Evolutionary conservation across 2,797 vertebrate genomes (phyloP), one percentile per base, ranked within the genome.

Genomic region (Coilia nasus): DNA sequence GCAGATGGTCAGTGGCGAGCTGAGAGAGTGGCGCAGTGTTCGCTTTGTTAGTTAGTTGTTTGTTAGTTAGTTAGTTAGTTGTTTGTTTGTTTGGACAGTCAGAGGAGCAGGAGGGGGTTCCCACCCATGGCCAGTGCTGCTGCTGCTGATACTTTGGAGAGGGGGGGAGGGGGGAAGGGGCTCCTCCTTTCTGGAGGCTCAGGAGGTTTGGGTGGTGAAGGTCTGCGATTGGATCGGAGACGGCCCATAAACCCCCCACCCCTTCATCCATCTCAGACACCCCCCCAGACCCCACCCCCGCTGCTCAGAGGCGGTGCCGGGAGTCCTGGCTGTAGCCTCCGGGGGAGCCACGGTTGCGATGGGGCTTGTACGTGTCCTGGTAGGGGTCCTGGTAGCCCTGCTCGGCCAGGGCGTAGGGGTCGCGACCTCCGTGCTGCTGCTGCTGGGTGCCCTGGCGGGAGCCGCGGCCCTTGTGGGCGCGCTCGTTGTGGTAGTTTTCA

Each of bases 331-430:
- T 97, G 91, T 98, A 97, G 88, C 96, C 97, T 92, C 98, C 98
- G 3, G 98, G 98, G 1, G 98, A 99, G 87, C 97, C 97, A 92
- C 97, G 97, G 92, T 94, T 95, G 92, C 98, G 96, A 35, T 98
- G 98, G 86, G 97, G 96, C 92, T 98, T 97, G 94, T 98, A 99
- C 89, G 97, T 94, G 95, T 99, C 98, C 97, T 98, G 98, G 95
- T 98, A 99, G 11, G 97, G 96, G 94, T 99, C 98, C 88, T 97
- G 95, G 93, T 97, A 97, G 89, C 95, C 94, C 92, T 95, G 94
- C 93, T 97, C 67, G 67, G 64, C 96, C 84, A 97, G 96, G 87
- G 96, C 94, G 86, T 98, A 98, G 91, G 97, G 97, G 91, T 98
- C 98, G 93, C 97, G 96, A 64, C 97, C 97, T 14, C 62, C 67